Evolutionary conservation across 2,113 vertebrate genomes (phyloP).

Genomic region (Gopherus flavomarginatus): DNA sequence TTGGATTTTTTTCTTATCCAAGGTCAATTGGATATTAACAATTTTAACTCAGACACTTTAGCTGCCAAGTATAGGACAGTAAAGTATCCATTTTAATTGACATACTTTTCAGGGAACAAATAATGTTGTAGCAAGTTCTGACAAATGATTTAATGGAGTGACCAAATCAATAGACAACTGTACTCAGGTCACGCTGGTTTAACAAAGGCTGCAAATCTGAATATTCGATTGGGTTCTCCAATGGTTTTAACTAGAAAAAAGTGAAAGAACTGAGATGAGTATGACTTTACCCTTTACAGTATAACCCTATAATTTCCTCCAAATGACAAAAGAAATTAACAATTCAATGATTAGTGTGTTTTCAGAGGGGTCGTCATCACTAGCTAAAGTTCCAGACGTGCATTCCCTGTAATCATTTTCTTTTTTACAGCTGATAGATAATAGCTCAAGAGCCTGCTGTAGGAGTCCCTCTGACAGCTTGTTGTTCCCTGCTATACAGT

Average conservation of each 20-base stretch:
- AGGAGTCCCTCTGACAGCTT: not conserved
- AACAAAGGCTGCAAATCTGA: not conserved
- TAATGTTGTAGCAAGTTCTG: not conserved
- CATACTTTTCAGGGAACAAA: not conserved
- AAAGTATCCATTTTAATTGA: not conserved
- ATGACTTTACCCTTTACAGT: not conserved
- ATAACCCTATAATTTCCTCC: not conserved
- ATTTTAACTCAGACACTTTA: not conserved
- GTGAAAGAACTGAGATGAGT: not conserved
- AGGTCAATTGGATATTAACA: not conserved
- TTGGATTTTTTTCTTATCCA: not conserved
- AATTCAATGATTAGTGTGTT: not conserved
- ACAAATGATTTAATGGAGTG: not conserved
- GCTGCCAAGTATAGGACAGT: not conserved
- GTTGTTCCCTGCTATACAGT: not conserved
- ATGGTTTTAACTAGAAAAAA: not conserved
- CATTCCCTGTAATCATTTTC: not conserved
- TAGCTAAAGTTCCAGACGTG: not conserved
- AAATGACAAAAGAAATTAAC: not conserved
- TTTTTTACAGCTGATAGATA: not conserved
- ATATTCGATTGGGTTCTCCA: not conserved
- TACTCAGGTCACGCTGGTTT: not conserved
- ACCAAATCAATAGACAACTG: not conserved
- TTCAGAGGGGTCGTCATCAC: not conserved
- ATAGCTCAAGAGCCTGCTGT: not conserved